Base-by-base conservation (phyloP, 2,797 vertebrate genomes). In the Merluccius polli region DNA sequence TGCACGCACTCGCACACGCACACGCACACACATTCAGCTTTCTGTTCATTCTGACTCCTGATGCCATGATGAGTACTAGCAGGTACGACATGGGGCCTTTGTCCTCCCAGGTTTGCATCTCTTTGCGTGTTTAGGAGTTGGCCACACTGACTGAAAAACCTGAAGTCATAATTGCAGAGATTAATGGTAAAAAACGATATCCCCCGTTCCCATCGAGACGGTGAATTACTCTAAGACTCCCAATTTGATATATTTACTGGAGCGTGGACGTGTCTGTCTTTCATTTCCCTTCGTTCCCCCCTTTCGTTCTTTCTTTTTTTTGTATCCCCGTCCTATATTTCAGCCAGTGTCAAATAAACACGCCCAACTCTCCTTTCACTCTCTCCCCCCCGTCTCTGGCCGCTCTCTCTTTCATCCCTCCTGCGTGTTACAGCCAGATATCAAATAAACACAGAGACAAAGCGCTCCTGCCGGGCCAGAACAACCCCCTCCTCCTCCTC, bases 361-460 rank as follows among this genome's bases (percentile, higher is more conserved):
- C 76, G 76, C 70, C 75, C 82, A 70, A 81, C 79, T 82, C 44
- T 15, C 35, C 71, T 86, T 89, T 86, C 83, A 16, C 41, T 44
- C 41, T 44, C 41, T 16, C 41, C 4, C 41, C 41, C 41, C 41
- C 41, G 67, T 75, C 13, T 18, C 44, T 74, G 21, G 69, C 65
- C 76, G 41, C 1, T 44, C 41, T 44, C 41, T 44, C 81, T 86
- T 88, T 86, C 81, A 82, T 83, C 74, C 79, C 44, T 73, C 35
- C 72, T 31, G 38, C 27, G 71, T 10, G n/a, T 72, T 79, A 36
- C 70, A 73, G 81, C 72, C 83, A 79, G 75, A 83, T 83, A 82
- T 84, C 82, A 85, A 88, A 88, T 83, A 86, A 86, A 88, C 86
- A 87, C 72, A 15, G 65, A 81, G 77, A 86, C 77, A 81, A 85